A percentile compares a stretch with the other conserved stretches of the same genome.
phyloP scores from a whole-genome alignment of 1,140 invertebrate species.

The Drosophila athabasca region DNA sequence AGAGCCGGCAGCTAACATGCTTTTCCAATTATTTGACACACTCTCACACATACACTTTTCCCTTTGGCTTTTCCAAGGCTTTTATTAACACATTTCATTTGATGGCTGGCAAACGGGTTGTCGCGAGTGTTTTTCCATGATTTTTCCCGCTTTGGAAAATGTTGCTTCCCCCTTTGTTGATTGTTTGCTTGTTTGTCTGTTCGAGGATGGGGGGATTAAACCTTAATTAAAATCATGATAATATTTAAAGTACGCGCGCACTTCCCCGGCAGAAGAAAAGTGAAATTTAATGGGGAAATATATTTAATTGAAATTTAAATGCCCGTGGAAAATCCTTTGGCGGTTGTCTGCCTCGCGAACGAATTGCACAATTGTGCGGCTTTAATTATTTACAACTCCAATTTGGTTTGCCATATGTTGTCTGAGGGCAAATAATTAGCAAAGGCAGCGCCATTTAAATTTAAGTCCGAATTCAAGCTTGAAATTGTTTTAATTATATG shows the following conservation, averaged over 20 bases:
- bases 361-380: slow-evolving; percentile 9
- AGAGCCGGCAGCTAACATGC: slow-evolving; percentile 26
- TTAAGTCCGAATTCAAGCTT: slow-evolving; percentile 38
- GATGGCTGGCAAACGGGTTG: slow-evolving; percentile 4
- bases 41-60: neutral
- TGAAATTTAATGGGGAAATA: slow-evolving; percentile 11
- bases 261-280: neutral
- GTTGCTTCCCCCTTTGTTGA: neutral
- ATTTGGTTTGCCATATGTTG: slow-evolving; percentile 5
- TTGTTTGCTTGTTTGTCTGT: slow-evolving; percentile 3
- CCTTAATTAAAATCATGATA: slow-evolving; percentile 31
- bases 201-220: neutral
- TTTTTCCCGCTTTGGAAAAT: slow-evolving; percentile 12
- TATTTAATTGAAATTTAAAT: slow-evolving; percentile 26
- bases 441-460: slow-evolving; percentile 24
- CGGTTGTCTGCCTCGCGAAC: neutral
- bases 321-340: too few relatives aligned
- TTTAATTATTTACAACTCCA: slow-evolving; percentile 17
- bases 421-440: slow-evolving; percentile 14
- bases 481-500: slow-evolving; percentile 34
- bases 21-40: slow-evolving; percentile 21
- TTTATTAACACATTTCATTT: slow-evolving; percentile 44
- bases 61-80: neutral
- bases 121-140: slow-evolving; percentile 9
- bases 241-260: slow-evolving; percentile 4